Percentiles rank a stretch among this genome's conserved stretches.
phyloP scores from a whole-genome alignment of 2,113 vertebrate genomes.

The Ivindomyrus marchei region DNA sequence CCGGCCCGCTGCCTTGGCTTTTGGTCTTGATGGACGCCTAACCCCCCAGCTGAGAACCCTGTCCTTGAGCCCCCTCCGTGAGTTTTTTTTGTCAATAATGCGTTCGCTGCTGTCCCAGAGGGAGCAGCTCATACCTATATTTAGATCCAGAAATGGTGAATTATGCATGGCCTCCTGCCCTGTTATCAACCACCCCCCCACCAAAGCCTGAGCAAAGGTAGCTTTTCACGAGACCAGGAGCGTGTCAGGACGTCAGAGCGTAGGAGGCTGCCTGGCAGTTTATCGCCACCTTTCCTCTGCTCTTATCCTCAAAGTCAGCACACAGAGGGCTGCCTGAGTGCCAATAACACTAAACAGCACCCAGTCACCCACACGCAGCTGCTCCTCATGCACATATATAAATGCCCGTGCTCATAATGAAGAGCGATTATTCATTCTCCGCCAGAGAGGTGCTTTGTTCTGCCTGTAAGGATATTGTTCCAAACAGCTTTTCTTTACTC shows the following conservation, averaged over 20 bases:
- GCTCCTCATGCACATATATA: slow-evolving; percentile 30
- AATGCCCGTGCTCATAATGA: neutral
- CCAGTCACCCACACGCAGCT: slow-evolving; percentile 45
- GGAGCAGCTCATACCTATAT: slow-evolving; percentile 50
- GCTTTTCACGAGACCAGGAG: neutral
- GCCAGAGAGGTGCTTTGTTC: neutral
- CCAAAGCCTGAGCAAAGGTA: neutral
- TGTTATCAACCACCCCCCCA: neutral
- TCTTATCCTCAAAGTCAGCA: neutral
- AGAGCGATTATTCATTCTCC: neutral
- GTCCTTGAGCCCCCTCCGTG: slow-evolving; percentile 15
- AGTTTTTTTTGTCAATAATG: slow-evolving; percentile 25
- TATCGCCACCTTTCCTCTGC: neutral
- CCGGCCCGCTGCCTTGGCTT: slow-evolving; percentile 20
- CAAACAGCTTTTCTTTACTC: neutral
- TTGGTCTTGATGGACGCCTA: slow-evolving; percentile 20
- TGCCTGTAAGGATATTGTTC: neutral
- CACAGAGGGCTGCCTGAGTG: neutral
- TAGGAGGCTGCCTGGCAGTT: slow-evolving; percentile 28
- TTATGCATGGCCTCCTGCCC: slow-evolving; percentile 49
- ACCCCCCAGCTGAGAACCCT: neutral
- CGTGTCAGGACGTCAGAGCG: slow-evolving; percentile 11
- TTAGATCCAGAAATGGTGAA: slow-evolving; percentile 55
- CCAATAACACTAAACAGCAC: slow-evolving; percentile 19
- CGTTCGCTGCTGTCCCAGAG: slow-evolving; percentile 23